A percentile compares a stretch with the other conserved stretches of the same genome.
Conservation (phyloP, 2,797 vertebrate genomes). For the Allobates femoralis region DNA sequence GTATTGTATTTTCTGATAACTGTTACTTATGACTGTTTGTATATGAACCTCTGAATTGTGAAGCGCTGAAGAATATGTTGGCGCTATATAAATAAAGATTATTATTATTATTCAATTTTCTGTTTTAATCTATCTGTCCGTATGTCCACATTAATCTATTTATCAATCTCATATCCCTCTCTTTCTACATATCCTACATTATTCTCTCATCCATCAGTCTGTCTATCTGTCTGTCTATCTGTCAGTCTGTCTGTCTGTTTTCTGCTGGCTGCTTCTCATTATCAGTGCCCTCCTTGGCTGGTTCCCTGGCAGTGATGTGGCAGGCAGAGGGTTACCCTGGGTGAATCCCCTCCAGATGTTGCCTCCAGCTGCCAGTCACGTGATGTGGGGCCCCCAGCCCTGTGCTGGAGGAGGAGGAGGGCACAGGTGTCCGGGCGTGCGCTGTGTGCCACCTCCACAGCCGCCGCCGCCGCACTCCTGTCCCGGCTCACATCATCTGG, state of each 20-base stretch:
- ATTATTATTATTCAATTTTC: too few relatives aligned
- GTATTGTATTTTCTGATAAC: too few relatives aligned
- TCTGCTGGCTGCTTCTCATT: background rate
- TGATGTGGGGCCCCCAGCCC: constrained; percentile 2
- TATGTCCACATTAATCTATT: background rate
- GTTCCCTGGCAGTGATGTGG: background rate
- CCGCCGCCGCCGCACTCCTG: background rate
- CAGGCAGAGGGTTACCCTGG: constrained; percentile 10
- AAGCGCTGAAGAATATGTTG: too few relatives aligned
- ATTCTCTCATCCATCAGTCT: background rate
- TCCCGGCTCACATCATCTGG: background rate
- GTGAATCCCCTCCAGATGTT: constrained; percentile 32
- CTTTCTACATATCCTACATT: background rate
- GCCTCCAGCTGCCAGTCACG: constrained; percentile 26
- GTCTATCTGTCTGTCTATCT: too few relatives aligned
- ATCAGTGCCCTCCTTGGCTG: background rate
- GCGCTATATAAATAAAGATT: too few relatives aligned
- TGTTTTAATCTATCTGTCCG: background rate
- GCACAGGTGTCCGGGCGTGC: constrained; percentile 35
- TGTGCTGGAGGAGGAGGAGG: constrained; percentile 10
- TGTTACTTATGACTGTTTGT: too few relatives aligned
- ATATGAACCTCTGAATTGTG: too few relatives aligned
- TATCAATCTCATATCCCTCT: background rate
- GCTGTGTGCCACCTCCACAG: background rate
- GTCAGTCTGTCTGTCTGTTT: background rate